Conservation (phyloP, 2,113 vertebrate genomes). For the Phrynosoma platyrhinos region DNA sequence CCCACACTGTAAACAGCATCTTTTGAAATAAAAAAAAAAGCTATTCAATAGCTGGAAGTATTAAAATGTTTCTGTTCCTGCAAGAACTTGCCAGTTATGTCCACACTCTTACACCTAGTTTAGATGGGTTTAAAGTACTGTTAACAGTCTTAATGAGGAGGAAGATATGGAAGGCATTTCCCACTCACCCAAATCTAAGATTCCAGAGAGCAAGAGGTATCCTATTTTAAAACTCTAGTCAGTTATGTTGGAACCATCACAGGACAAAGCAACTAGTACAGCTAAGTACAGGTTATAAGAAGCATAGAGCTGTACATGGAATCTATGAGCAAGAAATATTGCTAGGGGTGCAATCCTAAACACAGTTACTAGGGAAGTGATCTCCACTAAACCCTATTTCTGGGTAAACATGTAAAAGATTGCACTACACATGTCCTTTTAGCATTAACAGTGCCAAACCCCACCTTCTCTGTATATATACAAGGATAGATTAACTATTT, state of each 20-base stretch:
- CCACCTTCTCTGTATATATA: background rate
- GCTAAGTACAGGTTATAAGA: background rate
- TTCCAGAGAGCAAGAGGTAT: background rate
- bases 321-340: background rate
- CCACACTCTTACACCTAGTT: too few species aligned
- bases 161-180: background rate
- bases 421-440: background rate
- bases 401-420: too few species aligned
- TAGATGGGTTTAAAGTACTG: background rate
- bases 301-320: background rate
- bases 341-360: background rate
- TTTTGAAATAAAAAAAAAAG: background rate
- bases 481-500: background rate
- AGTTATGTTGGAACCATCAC: background rate
- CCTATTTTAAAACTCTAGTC: background rate
- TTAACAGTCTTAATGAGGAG: background rate
- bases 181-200: background rate
- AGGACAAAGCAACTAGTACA: background rate
- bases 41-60: background rate
- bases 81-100: background rate
- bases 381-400: too few species aligned
- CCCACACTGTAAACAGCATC: background rate
- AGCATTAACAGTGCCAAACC: background rate
- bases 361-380: background rate
- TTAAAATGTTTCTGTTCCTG: background rate